A percentile compares a stretch with the other conserved stretches of the same genome.
These are phyloP conservation scores for Galeopterus variegatus DNA, from an alignment of 2,113 vertebrate species.

Conservation along the genomic window DNA sequence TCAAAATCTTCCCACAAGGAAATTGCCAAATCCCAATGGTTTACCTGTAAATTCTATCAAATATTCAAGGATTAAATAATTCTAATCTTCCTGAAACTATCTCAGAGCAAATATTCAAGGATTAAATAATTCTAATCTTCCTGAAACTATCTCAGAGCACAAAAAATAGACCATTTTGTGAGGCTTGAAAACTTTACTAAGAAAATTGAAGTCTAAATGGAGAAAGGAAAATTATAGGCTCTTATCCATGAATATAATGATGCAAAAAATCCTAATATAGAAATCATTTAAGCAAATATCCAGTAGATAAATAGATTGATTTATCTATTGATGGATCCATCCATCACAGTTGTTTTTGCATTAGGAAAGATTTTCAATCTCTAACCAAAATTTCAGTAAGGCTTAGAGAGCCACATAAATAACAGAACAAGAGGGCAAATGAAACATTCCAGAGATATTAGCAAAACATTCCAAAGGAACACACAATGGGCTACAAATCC, in stretches of 20 bases:
- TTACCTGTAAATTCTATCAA: background rate
- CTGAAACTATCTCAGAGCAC: background rate
- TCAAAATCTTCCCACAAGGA: background rate
- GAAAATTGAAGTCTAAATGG: background rate
- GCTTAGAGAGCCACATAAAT: background rate
- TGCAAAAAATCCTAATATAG: background rate
- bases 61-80: background rate
- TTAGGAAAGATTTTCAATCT: background rate
- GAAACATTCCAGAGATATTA: background rate
- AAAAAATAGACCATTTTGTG: background rate
- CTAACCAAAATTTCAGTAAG: background rate
- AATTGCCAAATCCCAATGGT: background rate
- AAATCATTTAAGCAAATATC: background rate
- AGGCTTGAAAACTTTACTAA: background rate
- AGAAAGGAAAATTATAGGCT: background rate
- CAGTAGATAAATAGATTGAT: background rate
- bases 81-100: background rate
- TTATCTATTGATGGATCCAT: too few relatives aligned
- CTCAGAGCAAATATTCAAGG: background rate
- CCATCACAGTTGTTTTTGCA: background rate
- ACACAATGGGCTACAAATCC: constrained; percentile 83
- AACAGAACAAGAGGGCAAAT: background rate
- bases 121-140: background rate
- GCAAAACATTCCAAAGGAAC: background rate
- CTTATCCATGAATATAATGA: background rate